These are phyloP conservation scores for Tyto alba DNA, from an alignment of 2,113 vertebrate species.

Conservation along the genomic window DNA sequence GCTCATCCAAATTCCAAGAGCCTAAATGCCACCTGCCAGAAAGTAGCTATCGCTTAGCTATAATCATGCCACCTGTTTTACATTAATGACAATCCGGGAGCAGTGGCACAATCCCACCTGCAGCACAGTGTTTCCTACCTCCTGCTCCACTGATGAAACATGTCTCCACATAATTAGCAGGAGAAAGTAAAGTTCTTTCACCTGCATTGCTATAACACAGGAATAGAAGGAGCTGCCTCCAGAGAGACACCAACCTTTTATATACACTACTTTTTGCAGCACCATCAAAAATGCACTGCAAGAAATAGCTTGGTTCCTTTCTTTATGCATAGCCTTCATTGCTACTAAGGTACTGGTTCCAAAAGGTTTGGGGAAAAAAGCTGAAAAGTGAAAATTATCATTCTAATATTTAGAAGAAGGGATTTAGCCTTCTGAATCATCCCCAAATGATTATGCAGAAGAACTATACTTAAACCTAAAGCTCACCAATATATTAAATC, in stretches of 20 bases:
- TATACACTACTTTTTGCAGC: not conserved
- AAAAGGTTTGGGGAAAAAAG: not conserved
- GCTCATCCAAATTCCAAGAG: constrained; percentile 38
- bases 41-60: constrained; percentile 1
- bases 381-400: not conserved
- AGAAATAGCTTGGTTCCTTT: not conserved
- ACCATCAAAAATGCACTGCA: not conserved
- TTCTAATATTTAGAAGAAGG: not conserved
- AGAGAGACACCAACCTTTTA: not conserved
- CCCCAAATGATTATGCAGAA: not conserved
- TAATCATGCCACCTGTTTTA: not conserved
- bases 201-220: not conserved
- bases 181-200: not conserved
- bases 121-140: not conserved
- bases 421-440: not conserved
- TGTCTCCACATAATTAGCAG: not conserved
- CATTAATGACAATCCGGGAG: not conserved
- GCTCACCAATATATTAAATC: constrained; percentile 28
- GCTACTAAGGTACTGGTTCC: not conserved
- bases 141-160: not conserved
- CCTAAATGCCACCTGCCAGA: constrained; percentile 54
- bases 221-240: not conserved
- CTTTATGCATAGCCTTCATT: not conserved
- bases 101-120: not conserved
- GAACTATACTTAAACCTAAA: constrained; percentile 1